Base-by-base conservation (phyloP, 2,113 vertebrate species). In the Pseudois nayaur region DNA sequence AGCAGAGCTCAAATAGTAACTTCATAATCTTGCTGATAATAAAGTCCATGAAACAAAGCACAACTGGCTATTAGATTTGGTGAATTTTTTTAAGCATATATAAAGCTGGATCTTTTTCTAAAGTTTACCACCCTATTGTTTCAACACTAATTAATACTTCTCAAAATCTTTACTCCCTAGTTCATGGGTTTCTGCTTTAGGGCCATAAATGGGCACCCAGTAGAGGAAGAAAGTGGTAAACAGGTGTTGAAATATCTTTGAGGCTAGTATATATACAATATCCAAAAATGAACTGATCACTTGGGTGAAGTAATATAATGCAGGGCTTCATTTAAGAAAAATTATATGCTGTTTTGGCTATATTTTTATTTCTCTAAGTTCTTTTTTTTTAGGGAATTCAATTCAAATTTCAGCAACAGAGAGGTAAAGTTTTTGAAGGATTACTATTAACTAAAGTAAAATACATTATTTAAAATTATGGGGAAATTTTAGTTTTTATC, bases 121-220 rank as follows among this genome's bases (percentile, higher is more conserved):
- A 93, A 96, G 17, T 83, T 91, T 40, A 82, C n/a, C 33, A 96
- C 19, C 82, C 50, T 78, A 25, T 62, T 95, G 55, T 97, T 97
- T 97, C 59, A 95, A 96, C 83, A 96, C 6, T 27, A 92, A 60
- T 89, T 33, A 95, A 86, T 27, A 96, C 50, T 95, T 97, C 48
- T 83, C 89, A 92, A 95, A 94, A 87, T 64, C 43, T 89, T 97
- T 92, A 78, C 54, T 96, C 60, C 86, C 15, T 96, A 25, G 33
- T 71, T 93, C 27, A 83, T 23, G 43, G 43, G 33, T 81, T 97
- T 93, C 82, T 40, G 79, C 50, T 91, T 93, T 52, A 91, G 78
- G 76, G 36, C 84, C 71, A 96, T 84, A 97, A 94, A 94, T 93
- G 86, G 91, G 86, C 96, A 95, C 62, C 48, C 54, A 60, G 11